Base-by-base conservation (phyloP, 1,140 invertebrate genomes). In the Drosophila simulans region DNA sequence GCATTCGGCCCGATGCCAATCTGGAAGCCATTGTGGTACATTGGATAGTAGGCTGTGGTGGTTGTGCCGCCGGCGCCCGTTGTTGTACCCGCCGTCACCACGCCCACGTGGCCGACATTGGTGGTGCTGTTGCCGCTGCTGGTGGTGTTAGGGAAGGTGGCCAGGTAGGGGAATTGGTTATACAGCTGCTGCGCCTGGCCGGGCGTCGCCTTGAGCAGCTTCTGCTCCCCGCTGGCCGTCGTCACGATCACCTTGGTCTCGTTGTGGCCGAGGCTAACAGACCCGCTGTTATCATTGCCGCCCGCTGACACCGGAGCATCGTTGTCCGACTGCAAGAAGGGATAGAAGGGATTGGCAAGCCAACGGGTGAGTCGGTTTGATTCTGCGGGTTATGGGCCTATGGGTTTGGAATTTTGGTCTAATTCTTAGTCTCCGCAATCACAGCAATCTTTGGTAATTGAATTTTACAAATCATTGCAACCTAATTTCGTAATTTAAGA, bases 21-120 rank as follows among this genome's bases (percentile, higher is more conserved):
- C 51, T 92, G 91, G 78, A 92, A 92, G 77, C 91, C 91, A 80
- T 92, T 92, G 52, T 91, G 91, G 76, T 92, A 92, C 91, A 92
- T 92, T n/a, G 91, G 91, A 83, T 92, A 92, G 46, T 92, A 92
- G 31, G 85, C 69, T 20, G 86, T 74, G 11, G 85, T 69, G 15
- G 84, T 58, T 8, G 80, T 76, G 4, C 49, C 65, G 10, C 53
- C 54, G 1, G 56, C 58, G 0, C 46, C 62, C 25, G 45, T 20
- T 2, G 51, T 20, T 1, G 57, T 62, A 4, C 42, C 43, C 13
- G 54, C 53, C 1, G 52, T 53, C 25, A 27, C 40, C 40, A 46
- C 73, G 3, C 68, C 75, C 10, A 65, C 52, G 11, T 71, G 71
- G 0, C 74, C 82, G 3, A 73, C 78, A 8, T 66, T 75, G 40